Evolutionary conservation across 1,140 invertebrate genomes (phyloP), one percentile per base, ranked within the genome.

Genomic region (Apis florea): DNA sequence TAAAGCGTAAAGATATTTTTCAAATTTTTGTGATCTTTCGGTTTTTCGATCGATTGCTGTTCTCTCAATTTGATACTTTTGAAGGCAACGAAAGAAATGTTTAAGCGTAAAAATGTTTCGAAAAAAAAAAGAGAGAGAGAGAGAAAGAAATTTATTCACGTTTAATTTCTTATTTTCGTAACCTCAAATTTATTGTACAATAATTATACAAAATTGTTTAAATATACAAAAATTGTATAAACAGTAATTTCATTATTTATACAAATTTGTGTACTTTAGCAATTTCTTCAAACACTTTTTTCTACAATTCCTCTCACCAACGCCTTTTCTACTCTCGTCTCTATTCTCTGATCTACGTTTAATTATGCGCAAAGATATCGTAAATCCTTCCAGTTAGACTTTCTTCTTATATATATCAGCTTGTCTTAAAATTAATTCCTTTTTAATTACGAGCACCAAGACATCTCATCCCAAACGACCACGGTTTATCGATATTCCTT

Each of bases 401-500:
- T 78, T 40, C 51, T 47, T 31, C 53, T 6, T 40, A 58, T 68
- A 69, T 59, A 59, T 40, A 58, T 17, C n/a, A 1, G 15, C 12
- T 5, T 17, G 53, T 59, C 40, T 69, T 26, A 2, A 21, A 24
- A 58, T 59, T 78, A 78, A 78, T 78, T 69, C 64, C 75, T 69
- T 78, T 78, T 69, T 78, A 78, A 78, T 78, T 78, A 78, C 53
- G 21, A 51, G 17, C 40, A n/a, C 66, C 17, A 53, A 13, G 75
- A 49, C 53, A 47, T 78, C 75, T 78, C 59, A 49, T 49, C 64
- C n/a, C 21, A n/a, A n/a, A 6, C 63, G 40, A 24, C 26, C 8
- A 19, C 6, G 26, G 53, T 59, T 69, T 53, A 66, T 78, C 75
- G 53, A 69, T 66, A 76, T 76, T 76, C 73, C 73, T 53, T 76